A percentile compares a stretch with the other conserved stretches of the same genome.
Conservation (phyloP, 2,797 vertebrate species). For the Lerista edwardsae region DNA sequence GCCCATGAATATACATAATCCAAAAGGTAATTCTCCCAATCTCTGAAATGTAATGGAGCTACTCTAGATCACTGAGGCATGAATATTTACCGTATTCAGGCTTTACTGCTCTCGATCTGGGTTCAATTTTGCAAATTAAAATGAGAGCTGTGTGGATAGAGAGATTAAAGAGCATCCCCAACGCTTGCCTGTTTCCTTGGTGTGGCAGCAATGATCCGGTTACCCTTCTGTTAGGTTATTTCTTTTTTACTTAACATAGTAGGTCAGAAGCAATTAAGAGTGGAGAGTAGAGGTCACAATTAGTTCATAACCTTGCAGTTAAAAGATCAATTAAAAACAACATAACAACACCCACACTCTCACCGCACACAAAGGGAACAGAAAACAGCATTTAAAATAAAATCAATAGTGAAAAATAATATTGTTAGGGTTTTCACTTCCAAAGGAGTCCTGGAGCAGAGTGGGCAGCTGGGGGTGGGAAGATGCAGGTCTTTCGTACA, state of each 20-base stretch:
- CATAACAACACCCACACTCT: not conserved
- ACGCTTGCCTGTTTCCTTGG: conserved; percentile 74
- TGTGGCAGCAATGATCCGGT: conserved; percentile 73
- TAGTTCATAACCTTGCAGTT: conserved; percentile 68
- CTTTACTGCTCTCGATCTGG: conserved; percentile 83
- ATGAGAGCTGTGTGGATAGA: conserved; percentile 81
- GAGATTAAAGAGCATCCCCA: conserved; percentile 82
- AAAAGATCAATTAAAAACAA: conserved; percentile 67
- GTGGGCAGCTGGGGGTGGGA: not conserved
- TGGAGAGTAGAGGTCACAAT: conserved; percentile 61
- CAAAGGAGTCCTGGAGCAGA: not conserved
- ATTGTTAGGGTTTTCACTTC: conserved; percentile 52
- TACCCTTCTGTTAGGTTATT: conserved; percentile 71
- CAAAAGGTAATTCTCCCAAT: conserved; percentile 84
- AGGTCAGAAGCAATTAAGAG: conserved; percentile 70
- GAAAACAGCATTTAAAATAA: conserved; percentile 61
- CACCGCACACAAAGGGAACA: conserved; percentile 40
- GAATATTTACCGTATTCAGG: conserved; percentile 83
- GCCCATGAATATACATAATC: conserved; percentile 83
- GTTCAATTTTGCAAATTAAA: conserved; percentile 88
- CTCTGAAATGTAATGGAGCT: conserved; percentile 80
- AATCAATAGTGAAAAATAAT: conserved; percentile 54
- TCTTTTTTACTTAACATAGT: conserved; percentile 68
- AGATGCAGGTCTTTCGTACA: conserved; percentile 1
- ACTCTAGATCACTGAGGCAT: conserved; percentile 81